Evolutionary conservation across 2,797 vertebrate genomes (phyloP).

Genomic region (Ibycter americanus): DNA sequence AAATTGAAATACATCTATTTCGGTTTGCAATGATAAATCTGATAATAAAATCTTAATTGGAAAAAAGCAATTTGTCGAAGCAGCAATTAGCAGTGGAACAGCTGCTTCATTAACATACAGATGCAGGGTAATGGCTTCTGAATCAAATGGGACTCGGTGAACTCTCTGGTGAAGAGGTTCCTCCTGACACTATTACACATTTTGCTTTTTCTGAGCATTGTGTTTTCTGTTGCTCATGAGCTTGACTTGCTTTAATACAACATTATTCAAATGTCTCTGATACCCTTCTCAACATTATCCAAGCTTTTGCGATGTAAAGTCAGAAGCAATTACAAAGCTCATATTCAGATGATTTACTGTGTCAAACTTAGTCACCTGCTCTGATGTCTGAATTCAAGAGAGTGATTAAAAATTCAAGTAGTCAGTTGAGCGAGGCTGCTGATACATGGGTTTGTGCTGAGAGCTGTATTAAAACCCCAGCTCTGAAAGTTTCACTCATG

Average conservation of each 20-base stretch:
- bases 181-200: not conserved
- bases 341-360: slow-evolving; percentile 10
- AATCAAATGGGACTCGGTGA: not conserved
- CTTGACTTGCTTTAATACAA: slow-evolving; percentile 21
- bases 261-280: not conserved
- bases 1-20: slow-evolving; percentile 50
- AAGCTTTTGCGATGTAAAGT: not conserved
- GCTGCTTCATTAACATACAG: slow-evolving; percentile 53
- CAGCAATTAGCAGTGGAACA: slow-evolving; percentile 60
- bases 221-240: not conserved
- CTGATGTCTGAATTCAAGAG: slow-evolving; percentile 3
- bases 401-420: slow-evolving; percentile 8
- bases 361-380: slow-evolving; percentile 10
- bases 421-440: not conserved
- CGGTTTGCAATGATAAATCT: slow-evolving; percentile 51
- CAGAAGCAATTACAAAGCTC: slow-evolving; percentile 23
- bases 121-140: slow-evolving; percentile 42
- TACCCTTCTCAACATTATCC: not conserved
- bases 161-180: slow-evolving; percentile 17
- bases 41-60: slow-evolving; percentile 63
- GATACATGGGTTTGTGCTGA: not conserved
- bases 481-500: not conserved
- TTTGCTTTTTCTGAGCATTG: not conserved
- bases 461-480: not conserved
- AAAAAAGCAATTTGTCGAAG: slow-evolving; percentile 45